Evolutionary conservation across 92 coral and sea anemone genomes (phyloP).

Genomic region (Phenganax marumi): DNA sequence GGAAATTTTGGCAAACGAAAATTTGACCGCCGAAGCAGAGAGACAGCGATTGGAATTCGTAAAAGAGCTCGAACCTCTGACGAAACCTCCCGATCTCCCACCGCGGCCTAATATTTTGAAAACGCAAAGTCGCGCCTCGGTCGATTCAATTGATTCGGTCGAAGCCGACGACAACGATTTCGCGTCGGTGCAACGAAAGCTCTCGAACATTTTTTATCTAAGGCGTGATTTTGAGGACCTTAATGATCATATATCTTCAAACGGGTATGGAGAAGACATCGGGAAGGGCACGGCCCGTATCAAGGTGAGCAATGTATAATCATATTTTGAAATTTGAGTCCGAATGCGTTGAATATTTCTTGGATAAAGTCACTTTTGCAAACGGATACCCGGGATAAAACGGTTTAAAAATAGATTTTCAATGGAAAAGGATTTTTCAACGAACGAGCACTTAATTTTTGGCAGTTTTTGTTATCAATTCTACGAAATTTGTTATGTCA

Average conservation of each 20-base stretch:
- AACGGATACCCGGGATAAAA: background rate
- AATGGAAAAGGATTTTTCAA: background rate
- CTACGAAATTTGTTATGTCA: too few species aligned
- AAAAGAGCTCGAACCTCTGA: conserved; percentile 67
- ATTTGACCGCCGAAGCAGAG: conserved; percentile 84
- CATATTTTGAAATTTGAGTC: conserved; percentile 36
- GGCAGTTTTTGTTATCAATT: background rate
- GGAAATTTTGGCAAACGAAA: conserved; percentile 85
- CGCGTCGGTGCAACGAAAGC: conserved; percentile 38
- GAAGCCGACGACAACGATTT: conserved; percentile 29
- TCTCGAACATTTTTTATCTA: conserved; percentile 33
- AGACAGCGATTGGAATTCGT: conserved; percentile 84
- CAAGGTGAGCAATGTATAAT: conserved; percentile 14
- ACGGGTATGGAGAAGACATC: conserved; percentile 15
- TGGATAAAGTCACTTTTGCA: conserved; percentile 22
- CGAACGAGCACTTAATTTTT: background rate
- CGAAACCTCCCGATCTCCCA: conserved; percentile 73
- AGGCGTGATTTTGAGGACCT: conserved; percentile 32
- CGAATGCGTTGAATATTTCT: conserved; percentile 4
- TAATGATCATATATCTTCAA: conserved; percentile 7
- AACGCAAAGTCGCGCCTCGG: conserved; percentile 27
- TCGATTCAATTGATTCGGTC: background rate
- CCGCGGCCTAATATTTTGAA: conserved; percentile 37
- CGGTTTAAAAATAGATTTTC: conserved; percentile 16
- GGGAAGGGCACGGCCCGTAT: background rate